Conservation (phyloP, 2,797 vertebrate species). For the Hirundo rustica region DNA sequence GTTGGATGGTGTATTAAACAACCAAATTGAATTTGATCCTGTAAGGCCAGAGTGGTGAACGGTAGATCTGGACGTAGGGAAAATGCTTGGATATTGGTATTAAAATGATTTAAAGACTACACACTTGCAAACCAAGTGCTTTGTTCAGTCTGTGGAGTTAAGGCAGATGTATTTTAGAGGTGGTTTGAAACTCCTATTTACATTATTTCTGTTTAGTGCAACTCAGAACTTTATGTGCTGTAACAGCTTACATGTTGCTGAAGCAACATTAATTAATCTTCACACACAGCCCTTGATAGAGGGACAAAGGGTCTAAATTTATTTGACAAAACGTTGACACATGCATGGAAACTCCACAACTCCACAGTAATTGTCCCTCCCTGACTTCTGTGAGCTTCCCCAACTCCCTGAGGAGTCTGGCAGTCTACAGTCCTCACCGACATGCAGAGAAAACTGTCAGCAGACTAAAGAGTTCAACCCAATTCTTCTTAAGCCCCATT, state of each 20-base stretch:
- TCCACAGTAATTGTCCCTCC: neutral
- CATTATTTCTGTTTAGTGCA: neutral
- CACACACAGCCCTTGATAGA: neutral
- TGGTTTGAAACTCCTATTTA: neutral
- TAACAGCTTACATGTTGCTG: neutral
- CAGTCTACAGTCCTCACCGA: neutral
- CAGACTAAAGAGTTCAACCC: neutral
- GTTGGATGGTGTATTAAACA: neutral
- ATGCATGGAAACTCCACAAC: neutral
- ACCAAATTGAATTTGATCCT: neutral
- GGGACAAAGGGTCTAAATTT: neutral
- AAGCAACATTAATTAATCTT: neutral
- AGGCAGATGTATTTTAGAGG: neutral
- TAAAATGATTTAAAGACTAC: neutral
- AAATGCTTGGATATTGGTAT: neutral
- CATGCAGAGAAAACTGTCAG: neutral
- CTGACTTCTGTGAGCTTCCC: neutral
- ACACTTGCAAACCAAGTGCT: neutral
- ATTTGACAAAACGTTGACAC: neutral
- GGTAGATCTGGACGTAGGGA: neutral
- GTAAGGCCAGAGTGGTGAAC: neutral
- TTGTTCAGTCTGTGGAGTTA: neutral
- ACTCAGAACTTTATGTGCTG: neutral
- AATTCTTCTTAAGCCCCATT: neutral
- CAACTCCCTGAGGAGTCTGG: neutral